These are phyloP conservation scores for Argya squamiceps DNA, from an alignment of 2,797 vertebrate species.

Conservation along the genomic window DNA sequence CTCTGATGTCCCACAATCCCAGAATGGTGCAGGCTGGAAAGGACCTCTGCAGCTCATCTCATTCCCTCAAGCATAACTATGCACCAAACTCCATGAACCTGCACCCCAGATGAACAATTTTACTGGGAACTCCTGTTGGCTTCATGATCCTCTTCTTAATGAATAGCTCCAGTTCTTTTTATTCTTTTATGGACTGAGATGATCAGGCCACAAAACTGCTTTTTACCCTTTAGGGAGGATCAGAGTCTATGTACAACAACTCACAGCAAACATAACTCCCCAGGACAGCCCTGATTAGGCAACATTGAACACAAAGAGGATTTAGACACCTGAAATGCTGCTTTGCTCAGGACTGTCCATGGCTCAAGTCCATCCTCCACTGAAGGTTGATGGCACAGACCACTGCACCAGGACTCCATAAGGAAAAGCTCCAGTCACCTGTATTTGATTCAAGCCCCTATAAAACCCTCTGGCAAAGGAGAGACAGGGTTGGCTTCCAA, in stretches of 20 bases:
- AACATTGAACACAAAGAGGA: not conserved
- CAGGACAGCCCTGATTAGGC: not conserved
- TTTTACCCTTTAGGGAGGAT: not conserved
- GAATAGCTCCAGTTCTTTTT: not conserved
- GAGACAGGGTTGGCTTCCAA: not conserved
- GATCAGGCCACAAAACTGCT: not conserved
- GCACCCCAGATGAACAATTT: not conserved
- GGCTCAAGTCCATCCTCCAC: not conserved
- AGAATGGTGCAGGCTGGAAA: not conserved
- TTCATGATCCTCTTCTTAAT: not conserved
- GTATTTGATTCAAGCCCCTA: not conserved
- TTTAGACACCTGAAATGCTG: not conserved
- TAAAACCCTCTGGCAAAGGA: slow-evolving; percentile 12
- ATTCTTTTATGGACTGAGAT: not conserved
- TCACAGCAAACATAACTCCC: not conserved
- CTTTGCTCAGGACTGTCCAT: not conserved
- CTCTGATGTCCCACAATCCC: not conserved
- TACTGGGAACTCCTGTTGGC: not conserved
- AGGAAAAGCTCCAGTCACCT: not conserved
- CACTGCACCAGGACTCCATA: not conserved
- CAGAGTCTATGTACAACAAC: not conserved
- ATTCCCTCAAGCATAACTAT: not conserved
- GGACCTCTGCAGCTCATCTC: not conserved
- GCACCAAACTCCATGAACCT: not conserved
- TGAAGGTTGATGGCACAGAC: not conserved